A percentile compares a stretch with the other conserved stretches of the same genome.
Conservation (phyloP, 2,113 vertebrate genomes). For the Manacus vitellinus region DNA sequence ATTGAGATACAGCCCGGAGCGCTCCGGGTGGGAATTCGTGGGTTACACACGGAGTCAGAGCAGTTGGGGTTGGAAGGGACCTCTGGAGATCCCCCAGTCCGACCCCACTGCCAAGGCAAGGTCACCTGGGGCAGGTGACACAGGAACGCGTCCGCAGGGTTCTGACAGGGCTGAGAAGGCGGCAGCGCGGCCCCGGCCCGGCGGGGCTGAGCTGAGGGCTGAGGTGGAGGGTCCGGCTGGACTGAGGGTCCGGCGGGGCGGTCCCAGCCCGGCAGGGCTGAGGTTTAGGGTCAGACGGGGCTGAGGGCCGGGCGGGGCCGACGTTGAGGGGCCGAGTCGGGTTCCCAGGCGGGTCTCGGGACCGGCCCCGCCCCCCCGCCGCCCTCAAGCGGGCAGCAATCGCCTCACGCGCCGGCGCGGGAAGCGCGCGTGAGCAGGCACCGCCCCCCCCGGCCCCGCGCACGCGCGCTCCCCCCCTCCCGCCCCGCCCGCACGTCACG, state of each 20-base stretch:
- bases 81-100: not conserved
- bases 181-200: too few species aligned
- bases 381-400: too few species aligned
- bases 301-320: too few species aligned
- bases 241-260: too few species aligned
- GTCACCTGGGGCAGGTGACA: not conserved
- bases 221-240: not conserved
- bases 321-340: not conserved
- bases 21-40: not conserved
- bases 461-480: too few species aligned
- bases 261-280: too few species aligned
- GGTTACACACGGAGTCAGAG: not conserved
- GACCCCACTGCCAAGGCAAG: not conserved
- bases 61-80: not conserved
- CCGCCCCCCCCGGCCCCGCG: too few species aligned
- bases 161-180: not conserved
- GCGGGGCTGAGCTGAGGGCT: not conserved
- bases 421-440: too few species aligned
- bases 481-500: too few species aligned
- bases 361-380: too few species aligned
- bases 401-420: too few species aligned
- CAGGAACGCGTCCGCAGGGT: not conserved
- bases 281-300: not conserved
- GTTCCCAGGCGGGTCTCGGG: too few species aligned
- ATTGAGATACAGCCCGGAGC: not conserved